phyloP scores from a whole-genome alignment of 2,888 invertebrate genomes.

The Lepetodrilus schrolli region DNA sequence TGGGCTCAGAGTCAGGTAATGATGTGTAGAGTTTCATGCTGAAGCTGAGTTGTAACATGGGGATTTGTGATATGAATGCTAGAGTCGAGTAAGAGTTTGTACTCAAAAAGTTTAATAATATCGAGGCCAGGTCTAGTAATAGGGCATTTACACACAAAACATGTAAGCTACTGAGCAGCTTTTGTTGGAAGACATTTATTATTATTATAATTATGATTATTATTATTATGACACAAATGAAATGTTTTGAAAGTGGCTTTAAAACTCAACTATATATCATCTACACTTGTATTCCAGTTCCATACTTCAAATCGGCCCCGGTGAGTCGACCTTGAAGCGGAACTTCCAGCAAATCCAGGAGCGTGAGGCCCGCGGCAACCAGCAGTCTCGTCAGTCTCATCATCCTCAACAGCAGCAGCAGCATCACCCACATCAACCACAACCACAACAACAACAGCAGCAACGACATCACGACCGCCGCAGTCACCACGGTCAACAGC shows the following conservation, averaged over 20 bases:
- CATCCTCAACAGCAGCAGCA: constrained; percentile 44
- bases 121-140: too few relatives aligned
- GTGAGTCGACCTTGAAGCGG: constrained; percentile 94
- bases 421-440: constrained; percentile 42
- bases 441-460: constrained; percentile 50
- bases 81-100: too few relatives aligned
- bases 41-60: too few relatives aligned
- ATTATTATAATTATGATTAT: too few relatives aligned
- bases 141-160: too few relatives aligned
- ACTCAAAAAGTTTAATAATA: too few relatives aligned
- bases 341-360: constrained; percentile 98
- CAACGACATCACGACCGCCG: constrained; percentile 70
- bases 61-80: too few relatives aligned
- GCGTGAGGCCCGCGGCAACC: constrained; percentile 61
- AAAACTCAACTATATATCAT: constrained; percentile 16
- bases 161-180: too few relatives aligned
- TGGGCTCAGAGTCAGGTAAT: too few relatives aligned
- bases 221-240: too few relatives aligned
- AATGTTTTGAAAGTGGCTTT: neutral
- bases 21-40: too few relatives aligned
- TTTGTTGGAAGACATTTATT: neutral
- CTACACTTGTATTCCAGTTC: constrained; percentile 77
- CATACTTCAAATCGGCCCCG: constrained; percentile 90
- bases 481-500: constrained; percentile 80
- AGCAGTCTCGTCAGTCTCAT: constrained; percentile 39